phyloP scores from a whole-genome alignment of 2,888 invertebrate species.

The Laothoe populi region DNA sequence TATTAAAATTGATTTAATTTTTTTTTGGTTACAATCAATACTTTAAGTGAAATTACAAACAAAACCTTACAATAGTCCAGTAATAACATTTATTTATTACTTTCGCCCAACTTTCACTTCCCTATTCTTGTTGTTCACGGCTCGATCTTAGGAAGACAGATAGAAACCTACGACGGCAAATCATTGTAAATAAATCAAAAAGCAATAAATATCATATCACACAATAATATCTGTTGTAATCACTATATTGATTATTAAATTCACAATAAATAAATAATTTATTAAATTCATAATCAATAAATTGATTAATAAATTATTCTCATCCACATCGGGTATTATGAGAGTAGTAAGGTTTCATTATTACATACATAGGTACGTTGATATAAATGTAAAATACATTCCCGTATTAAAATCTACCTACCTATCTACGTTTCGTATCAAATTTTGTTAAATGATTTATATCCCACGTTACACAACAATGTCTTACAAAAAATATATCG shows the following conservation, averaged over 20 bases:
- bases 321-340: constrained; percentile 51
- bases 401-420: constrained; percentile 78
- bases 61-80: constrained; percentile 2
- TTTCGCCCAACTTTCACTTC: constrained; percentile 3
- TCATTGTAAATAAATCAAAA: constrained; percentile 42
- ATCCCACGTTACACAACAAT: constrained; percentile 33
- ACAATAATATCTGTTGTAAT: constrained; percentile 53
- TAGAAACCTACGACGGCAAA: constrained; percentile 41
- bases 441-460: constrained; percentile 69
- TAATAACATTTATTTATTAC: background rate
- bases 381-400: constrained; percentile 74
- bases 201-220: constrained; percentile 62
- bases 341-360: constrained; percentile 57
- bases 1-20: background rate
- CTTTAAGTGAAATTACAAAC: constrained; percentile 14
- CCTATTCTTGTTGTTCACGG: constrained; percentile 19
- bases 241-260: constrained; percentile 38
- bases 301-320: constrained; percentile 40
- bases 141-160: constrained; percentile 45
- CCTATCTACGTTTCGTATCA: constrained; percentile 82
- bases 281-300: constrained; percentile 36
- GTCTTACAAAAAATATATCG: constrained; percentile 22
- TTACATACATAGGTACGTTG: constrained; percentile 54
- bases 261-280: constrained; percentile 32
- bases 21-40: background rate